phyloP scores from a whole-genome alignment of 2,797 vertebrate species.

The Spatula versicolor region DNA sequence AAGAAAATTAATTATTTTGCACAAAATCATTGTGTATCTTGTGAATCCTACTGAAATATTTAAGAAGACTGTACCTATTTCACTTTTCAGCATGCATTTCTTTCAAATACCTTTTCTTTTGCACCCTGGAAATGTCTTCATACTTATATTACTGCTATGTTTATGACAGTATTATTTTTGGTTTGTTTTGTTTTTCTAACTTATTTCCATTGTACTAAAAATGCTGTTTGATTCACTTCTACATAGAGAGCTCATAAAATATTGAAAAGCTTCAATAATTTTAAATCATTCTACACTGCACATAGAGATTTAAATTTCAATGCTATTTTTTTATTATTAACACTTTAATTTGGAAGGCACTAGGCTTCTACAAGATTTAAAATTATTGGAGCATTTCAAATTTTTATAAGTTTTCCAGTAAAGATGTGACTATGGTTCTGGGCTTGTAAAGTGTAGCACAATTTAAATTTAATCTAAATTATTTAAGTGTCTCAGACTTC shows the following conservation, averaged over 20 bases:
- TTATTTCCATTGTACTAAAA: conserved; percentile 58
- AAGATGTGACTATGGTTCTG: conserved; percentile 72
- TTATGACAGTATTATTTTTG: conserved; percentile 26
- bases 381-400: conserved; percentile 81
- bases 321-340: conserved; percentile 79
- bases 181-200: conserved; percentile 32
- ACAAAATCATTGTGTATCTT: background rate
- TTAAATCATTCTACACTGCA: conserved; percentile 75
- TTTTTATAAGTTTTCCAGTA: conserved; percentile 81
- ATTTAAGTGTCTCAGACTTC: conserved; percentile 75
- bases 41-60: background rate
- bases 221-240: conserved; percentile 66
- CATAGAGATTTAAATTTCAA: conserved; percentile 76
- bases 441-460: conserved; percentile 73
- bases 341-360: conserved; percentile 77
- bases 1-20: background rate
- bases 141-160: background rate
- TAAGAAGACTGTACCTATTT: background rate
- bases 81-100: background rate
- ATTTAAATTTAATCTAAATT: conserved; percentile 82
- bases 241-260: conserved; percentile 75
- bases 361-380: conserved; percentile 79
- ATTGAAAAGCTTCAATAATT: conserved; percentile 78
- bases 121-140: background rate
- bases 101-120: background rate